Evolutionary conservation across 2,797 vertebrate species (phyloP).

Genomic region (Sciaenops ocellatus): DNA sequence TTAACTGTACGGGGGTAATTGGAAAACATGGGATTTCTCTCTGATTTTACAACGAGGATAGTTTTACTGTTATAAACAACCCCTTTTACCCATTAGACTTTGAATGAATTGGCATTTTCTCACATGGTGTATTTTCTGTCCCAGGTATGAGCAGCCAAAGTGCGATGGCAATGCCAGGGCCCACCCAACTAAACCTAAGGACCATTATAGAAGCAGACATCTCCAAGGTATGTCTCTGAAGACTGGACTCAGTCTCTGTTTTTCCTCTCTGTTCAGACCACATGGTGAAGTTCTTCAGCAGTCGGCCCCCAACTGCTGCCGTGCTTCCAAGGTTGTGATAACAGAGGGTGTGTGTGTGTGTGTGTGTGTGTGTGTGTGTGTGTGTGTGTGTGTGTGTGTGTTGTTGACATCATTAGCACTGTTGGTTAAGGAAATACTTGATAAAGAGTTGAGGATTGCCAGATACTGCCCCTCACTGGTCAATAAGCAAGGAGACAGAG

Average conservation of each 20-base stretch:
- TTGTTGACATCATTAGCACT: constrained; percentile 67
- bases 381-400: constrained; percentile 36
- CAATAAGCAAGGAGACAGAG: constrained; percentile 70
- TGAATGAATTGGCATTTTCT: constrained; percentile 25
- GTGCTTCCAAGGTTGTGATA: constrained; percentile 53
- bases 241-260: constrained; percentile 36
- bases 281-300: constrained; percentile 50
- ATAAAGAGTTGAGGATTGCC: constrained; percentile 79
- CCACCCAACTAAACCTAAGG: constrained; percentile 92
- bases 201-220: constrained; percentile 92
- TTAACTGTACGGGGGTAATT: constrained; percentile 52
- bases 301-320: constrained; percentile 39
- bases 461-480: constrained; percentile 67
- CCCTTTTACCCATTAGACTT: constrained; percentile 27
- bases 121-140: constrained; percentile 35
- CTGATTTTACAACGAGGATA: constrained; percentile 45
- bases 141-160: constrained; percentile 96
- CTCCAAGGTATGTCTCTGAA: constrained; percentile 91
- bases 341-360: constrained; percentile 31
- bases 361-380: constrained; percentile 40
- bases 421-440: constrained; percentile 69
- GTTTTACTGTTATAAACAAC: constrained; percentile 38
- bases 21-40: constrained; percentile 55
- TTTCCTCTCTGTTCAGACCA: constrained; percentile 51
- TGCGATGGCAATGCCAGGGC: constrained; percentile 94